Evolutionary conservation across 2,797 vertebrate genomes (phyloP).

Genomic region (Oreochromis mossambicus): DNA sequence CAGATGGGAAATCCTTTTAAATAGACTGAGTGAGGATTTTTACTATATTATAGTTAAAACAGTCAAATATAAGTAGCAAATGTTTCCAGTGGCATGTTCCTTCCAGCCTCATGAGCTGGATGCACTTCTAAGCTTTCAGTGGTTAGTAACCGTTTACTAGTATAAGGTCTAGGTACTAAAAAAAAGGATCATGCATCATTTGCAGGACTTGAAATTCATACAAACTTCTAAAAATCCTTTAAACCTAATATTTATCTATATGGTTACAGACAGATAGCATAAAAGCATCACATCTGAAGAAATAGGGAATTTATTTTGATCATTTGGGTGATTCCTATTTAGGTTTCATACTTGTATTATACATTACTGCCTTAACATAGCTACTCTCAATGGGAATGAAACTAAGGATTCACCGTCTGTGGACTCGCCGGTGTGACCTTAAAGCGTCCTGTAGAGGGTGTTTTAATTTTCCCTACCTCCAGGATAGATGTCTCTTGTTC

Average conservation of each 20-base stretch:
- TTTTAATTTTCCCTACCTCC: slow-evolving; percentile 81
- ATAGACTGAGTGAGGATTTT: not conserved
- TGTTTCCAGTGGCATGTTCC: not conserved
- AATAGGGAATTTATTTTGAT: not conserved
- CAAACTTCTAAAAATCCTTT: not conserved
- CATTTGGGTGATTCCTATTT: not conserved
- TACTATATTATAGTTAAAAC: not conserved
- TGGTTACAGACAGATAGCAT: not conserved
- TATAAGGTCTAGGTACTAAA: not conserved
- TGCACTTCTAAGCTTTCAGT: not conserved
- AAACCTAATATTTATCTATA: not conserved
- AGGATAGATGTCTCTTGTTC: slow-evolving; percentile 93
- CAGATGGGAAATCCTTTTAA: not conserved
- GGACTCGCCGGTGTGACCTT: not conserved
- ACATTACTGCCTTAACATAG: not conserved
- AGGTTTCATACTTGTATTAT: not conserved
- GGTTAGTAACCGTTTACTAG: not conserved
- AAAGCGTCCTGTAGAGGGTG: not conserved
- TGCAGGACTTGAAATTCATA: not conserved
- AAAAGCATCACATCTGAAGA: not conserved
- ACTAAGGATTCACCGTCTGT: not conserved
- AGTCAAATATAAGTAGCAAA: not conserved
- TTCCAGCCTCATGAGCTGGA: not conserved
- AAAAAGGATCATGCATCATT: not conserved
- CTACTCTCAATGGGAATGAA: not conserved